Base-by-base conservation (phyloP, 1,140 invertebrate species). In the Protaetia brevitarsis region DNA sequence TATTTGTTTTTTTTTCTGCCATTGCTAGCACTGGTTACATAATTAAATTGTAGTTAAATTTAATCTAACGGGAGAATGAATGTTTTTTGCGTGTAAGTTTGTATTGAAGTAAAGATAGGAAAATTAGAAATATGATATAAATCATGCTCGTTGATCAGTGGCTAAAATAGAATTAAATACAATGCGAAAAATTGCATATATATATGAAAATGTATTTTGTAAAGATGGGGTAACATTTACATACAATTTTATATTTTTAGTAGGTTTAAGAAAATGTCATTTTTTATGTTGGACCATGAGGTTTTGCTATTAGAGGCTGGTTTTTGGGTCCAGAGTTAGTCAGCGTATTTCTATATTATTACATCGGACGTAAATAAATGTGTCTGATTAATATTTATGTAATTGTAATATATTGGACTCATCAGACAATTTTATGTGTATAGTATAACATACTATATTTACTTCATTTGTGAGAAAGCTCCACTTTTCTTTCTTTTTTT, bases 301-400 rank as follows among this genome's bases (percentile, higher is more conserved):
- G 63, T 68, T 68, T 65, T 68, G 66, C 66, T 65, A 65, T 65
- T 68, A 68, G 66, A 65, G 62, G 66, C 60, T 62, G 63, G 66
- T 62, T 68, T 64, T 68, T 68, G 66, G 66, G 66, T 68, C 66
- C 66, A 68, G 66, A 45, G 41, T 68, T 68, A 68, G 66, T 68
- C 66, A 65, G 63, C 66, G 56, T 64, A 65, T 67, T 68, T 58
- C 56, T 58, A 58, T 58, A 58, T 58, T 58, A n/a, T n/a, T 28
- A 58, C 26, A 7, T 58, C 41, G 13, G 41, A 45, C 41, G 41
- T 45, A 13, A 10, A 37, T 37, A 37, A 37, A 37, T 37, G 13
- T 45, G 41, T 19, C 41, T 45, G 41, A 45, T 45, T 45, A 16
- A 45, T 45, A 45, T 45, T 45, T 45, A 45, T 45, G 41, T 45